Evolutionary conservation across 1,140 invertebrate genomes (phyloP).

Genomic region (Lineus longissimus): DNA sequence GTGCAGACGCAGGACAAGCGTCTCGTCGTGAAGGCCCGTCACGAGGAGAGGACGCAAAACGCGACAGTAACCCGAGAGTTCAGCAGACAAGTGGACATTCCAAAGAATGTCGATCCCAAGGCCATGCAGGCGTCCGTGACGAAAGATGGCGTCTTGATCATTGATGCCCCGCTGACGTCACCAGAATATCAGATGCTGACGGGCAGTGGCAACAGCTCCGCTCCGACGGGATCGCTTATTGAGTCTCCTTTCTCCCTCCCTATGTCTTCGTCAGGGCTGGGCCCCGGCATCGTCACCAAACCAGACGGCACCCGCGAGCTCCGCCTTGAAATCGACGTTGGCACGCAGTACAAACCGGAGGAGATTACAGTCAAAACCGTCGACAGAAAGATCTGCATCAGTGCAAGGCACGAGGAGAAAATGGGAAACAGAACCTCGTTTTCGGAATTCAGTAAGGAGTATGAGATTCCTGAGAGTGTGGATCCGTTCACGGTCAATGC

Average conservation of each 20-base stretch:
- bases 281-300: slow-evolving; percentile 34
- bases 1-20: slow-evolving; percentile 46
- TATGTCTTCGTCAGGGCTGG: background rate
- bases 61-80: slow-evolving; percentile 46
- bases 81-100: slow-evolving; percentile 49
- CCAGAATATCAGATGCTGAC: slow-evolving; percentile 13
- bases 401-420: slow-evolving; percentile 49
- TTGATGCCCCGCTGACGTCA: slow-evolving; percentile 39
- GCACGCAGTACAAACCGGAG: slow-evolving; percentile 43
- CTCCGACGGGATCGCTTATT: background rate
- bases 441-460: slow-evolving; percentile 52
- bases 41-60: slow-evolving; percentile 37
- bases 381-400: slow-evolving; percentile 47
- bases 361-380: slow-evolving; percentile 49
- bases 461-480: slow-evolving; percentile 50
- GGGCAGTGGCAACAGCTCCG: background rate
- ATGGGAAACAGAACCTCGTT: slow-evolving; percentile 43
- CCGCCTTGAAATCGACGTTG: slow-evolving; percentile 43
- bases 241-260: too few relatives aligned
- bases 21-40: slow-evolving; percentile 41
- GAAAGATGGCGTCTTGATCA: slow-evolving; percentile 46
- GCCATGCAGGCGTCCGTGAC: slow-evolving; percentile 42
- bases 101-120: slow-evolving; percentile 42
- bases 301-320: slow-evolving; percentile 44
- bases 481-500: slow-evolving; percentile 48